Percentiles rank a stretch among this genome's conserved stretches.
Evolutionary conservation across 2,888 invertebrate genomes (phyloP).

Genomic region (Ariolimax columbianus): DNA sequence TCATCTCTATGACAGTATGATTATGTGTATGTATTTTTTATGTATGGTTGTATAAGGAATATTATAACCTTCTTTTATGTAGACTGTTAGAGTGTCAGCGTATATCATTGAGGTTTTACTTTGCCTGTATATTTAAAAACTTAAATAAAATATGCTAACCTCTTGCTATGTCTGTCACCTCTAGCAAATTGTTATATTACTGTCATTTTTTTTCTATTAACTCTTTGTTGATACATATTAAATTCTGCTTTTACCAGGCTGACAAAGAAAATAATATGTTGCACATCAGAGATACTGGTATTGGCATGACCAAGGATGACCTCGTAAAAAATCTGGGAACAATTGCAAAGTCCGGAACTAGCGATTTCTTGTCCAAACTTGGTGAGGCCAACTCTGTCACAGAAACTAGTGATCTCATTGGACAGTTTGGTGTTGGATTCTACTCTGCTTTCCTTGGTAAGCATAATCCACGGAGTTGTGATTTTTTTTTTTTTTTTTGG

Average conservation of each 20-base stretch:
- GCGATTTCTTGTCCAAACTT: slow-evolving; percentile 95
- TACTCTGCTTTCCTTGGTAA: slow-evolving; percentile 93
- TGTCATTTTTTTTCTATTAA: not conserved
- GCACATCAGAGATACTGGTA: slow-evolving; percentile 96
- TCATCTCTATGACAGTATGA: no score
- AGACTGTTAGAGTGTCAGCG: no score
- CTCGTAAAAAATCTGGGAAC: slow-evolving; percentile 97
- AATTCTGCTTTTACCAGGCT: slow-evolving; percentile 81
- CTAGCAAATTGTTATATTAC: no score
- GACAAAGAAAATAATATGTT: slow-evolving; percentile 94
- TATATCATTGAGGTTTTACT: no score
- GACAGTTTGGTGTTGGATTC: slow-evolving; percentile 99
- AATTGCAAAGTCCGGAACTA: slow-evolving; percentile 98
- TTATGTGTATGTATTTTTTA: no score
- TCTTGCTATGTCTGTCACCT: no score
- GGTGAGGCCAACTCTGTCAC: slow-evolving; percentile 77
- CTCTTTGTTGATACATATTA: not conserved
- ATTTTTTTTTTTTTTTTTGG: no score
- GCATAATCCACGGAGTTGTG: slow-evolving; percentile 27
- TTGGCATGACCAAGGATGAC: slow-evolving; percentile 97
- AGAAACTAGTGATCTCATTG: slow-evolving; percentile 97
- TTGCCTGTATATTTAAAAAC: no score
- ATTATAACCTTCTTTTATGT: no score
- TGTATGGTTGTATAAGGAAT: no score
- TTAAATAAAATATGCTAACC: no score